These are phyloP conservation scores for Conchocele bisecta DNA, from an alignment of 2,888 invertebrate species.

Conservation along the genomic window DNA sequence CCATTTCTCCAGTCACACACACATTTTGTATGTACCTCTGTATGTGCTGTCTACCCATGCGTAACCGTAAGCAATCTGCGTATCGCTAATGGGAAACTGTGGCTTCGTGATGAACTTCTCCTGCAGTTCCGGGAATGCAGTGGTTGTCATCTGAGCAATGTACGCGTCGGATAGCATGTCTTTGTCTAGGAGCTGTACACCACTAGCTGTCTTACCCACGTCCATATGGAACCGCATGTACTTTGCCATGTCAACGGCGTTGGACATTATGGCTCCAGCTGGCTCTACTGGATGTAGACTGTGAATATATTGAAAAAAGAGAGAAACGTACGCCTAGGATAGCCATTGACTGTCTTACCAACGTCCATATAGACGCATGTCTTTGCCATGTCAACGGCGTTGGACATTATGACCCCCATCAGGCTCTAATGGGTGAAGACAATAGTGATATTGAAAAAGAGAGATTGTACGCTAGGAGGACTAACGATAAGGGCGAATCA, in stretches of 20 bases:
- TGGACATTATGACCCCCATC: constrained; percentile 74
- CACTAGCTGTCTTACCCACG: constrained; percentile 50
- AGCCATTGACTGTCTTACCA: constrained; percentile 56
- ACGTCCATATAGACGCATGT: constrained; percentile 60
- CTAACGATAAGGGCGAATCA: too few relatives aligned
- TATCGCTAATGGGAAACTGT: constrained; percentile 57
- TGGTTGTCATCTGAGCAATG: background rate
- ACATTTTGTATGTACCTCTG: constrained; percentile 72
- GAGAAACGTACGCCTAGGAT: constrained; percentile 6
- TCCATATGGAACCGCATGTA: constrained; percentile 70
- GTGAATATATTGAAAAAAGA: too few relatives aligned
- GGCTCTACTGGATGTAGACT: constrained; percentile 63
- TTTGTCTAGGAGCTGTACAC: constrained; percentile 32
- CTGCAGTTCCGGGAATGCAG: background rate
- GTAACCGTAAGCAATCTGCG: constrained; percentile 63
- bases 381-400: constrained; percentile 72
- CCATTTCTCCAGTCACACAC: too few relatives aligned
- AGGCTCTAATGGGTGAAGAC: constrained; percentile 61
- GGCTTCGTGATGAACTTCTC: constrained; percentile 27
- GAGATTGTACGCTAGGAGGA: too few relatives aligned
- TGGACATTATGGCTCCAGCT: constrained; percentile 73
- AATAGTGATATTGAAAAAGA: too few relatives aligned
- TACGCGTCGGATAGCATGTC: constrained; percentile 30
- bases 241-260: constrained; percentile 72
- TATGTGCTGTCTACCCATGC: constrained; percentile 72